Evolutionary conservation across 1,140 invertebrate species (phyloP), one percentile per base, ranked within the genome.

Genomic region (Conopomorpha cramerella): DNA sequence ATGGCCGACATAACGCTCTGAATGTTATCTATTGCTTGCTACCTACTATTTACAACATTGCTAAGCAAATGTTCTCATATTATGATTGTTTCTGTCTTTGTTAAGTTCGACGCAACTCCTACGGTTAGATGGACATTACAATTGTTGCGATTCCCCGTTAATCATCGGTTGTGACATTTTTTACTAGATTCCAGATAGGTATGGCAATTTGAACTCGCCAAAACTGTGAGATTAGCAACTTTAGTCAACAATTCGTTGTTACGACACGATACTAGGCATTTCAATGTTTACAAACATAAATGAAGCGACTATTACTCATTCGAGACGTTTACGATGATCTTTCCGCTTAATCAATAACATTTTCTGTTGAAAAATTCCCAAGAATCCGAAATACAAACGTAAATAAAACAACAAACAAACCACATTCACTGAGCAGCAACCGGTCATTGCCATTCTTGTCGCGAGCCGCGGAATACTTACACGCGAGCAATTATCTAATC

Each of bases 1-100:
- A 63, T 56, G 56, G 57, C 57, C 59, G 55, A 66, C 70, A 70
- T 74, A 70, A 71, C 61, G 63, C 63, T 64, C 59, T 63, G 49
- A 67, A 71, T 65, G 59, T 64, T 72, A 70, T 71, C 66, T 65
- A 51, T 55, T 42, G 32, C 39, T 40, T n/a, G n/a, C 32, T 18
- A 23, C 19, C 15, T 47, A 42, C 43, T 29, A 46, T 66, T 61
- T 62, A 63, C 63, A 56, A 64, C 55, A 63, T 58, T 51, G 58
- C 46, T n/a, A n/a, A n/a, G n/a, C n/a, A 42, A 52, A 56, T 57
- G 54, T 70, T 70, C 57, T 57, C 59, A 35, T 35, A n/a, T n/a
- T n/a, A n/a, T 66, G 45, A 49, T 56, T 52, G 45, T 49, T 47
- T 46, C 34, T n/a, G 43, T 25, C 36, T 41, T 54, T 41, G 46